Base-by-base conservation (phyloP, 2,888 invertebrate species). In the Endotricha flammealis region DNA sequence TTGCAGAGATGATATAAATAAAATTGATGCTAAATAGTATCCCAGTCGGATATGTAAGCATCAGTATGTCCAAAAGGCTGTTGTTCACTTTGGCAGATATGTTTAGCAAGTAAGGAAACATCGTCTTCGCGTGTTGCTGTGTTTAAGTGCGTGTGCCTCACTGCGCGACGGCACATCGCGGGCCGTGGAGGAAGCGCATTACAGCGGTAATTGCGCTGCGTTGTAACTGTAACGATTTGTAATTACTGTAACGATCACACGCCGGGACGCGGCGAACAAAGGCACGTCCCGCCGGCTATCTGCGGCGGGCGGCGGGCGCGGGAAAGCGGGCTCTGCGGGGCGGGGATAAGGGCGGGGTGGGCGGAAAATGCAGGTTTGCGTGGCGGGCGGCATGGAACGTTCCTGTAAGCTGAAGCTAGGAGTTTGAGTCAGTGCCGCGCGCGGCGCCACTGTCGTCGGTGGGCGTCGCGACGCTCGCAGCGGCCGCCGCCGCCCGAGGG, bases 371-470 rank as follows among this genome's bases (percentile, higher is more conserved):
- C 41, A 39, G 31, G 35, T 51, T 47, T 53, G 37, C 50, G n/a
- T 55, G 60, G 65, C 49, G 45, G 46, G 61, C 51, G 47, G 55
- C 54, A 57, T 58, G 60, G 61, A 64, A 54, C 68, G 69, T 55
- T 73, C 72, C 76, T 72, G 75, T 69, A 62, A n/a, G 64, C 67
- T 58, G 60, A 61, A 58, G 66, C 56, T 54, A 54, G 59, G 51
- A 36, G 48, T 47, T 71, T 59, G 64, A 64, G 69, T 56, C 83
- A 85, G 85, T 85, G 79, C 77, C 80, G 80, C 69, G 63, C 71
- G 80, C 64, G 82, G 82, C 85, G 83, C 82, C 83, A 78, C 79
- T 71, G 63, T 72, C 61, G 71, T 53, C 70, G 80, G 81, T 67
- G 71, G 74, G 74, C 79, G 82, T 72, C 72, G 74, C 69, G 66